Conservation (phyloP, 2,797 vertebrate genomes). For the Ctenosaura bakeri region DNA sequence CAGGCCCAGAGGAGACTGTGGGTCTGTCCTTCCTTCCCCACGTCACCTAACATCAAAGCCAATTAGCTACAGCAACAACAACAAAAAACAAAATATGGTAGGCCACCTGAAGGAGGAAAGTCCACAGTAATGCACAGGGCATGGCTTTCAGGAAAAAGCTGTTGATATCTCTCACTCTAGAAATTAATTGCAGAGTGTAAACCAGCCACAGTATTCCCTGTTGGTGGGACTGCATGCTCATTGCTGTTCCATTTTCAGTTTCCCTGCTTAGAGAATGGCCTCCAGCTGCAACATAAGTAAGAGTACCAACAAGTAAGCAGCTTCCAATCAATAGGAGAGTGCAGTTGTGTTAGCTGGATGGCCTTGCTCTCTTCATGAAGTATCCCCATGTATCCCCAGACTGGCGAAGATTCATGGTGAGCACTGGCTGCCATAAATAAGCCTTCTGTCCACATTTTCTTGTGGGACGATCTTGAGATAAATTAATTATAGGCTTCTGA, state of each 20-base stretch:
- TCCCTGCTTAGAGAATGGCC: not conserved
- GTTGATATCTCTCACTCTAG: not conserved
- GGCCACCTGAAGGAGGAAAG: not conserved
- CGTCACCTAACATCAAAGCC: not conserved
- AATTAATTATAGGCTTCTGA: not conserved
- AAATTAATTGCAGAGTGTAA: not conserved
- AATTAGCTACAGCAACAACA: too few relatives aligned
- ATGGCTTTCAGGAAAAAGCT: not conserved
- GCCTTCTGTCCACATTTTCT: not conserved
- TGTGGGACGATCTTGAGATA: not conserved
- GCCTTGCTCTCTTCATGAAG: not conserved
- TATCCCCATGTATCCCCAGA: not conserved
- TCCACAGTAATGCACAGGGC: not conserved
- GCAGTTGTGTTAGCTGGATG: not conserved
- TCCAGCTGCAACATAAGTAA: not conserved
- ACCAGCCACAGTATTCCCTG: not conserved
- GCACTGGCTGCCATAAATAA: not conserved
- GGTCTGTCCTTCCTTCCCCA: too few relatives aligned
- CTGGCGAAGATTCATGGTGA: not conserved
- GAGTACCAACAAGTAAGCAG: not conserved
- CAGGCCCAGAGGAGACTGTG: not conserved
- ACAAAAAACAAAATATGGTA: not conserved
- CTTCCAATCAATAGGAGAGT: not conserved
- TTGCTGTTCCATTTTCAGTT: constrained; percentile 19
- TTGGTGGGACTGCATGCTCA: not conserved